A percentile compares a stretch with the other conserved stretches of the same genome.
Evolutionary conservation across 2,113 vertebrate species (phyloP).

Genomic region (Odocoileus hemionus): DNA sequence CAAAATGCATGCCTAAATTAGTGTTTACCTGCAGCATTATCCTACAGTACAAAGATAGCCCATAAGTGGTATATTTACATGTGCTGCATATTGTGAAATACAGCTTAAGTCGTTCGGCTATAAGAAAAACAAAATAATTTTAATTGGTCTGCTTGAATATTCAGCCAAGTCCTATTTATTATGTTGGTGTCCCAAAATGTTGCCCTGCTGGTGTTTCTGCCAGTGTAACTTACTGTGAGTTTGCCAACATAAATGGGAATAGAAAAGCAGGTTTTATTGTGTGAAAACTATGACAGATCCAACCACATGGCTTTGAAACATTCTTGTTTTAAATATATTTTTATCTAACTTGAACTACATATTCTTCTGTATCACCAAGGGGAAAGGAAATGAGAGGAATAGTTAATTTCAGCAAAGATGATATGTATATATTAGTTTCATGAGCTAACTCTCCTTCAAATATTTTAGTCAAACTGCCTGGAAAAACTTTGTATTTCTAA

Average conservation of each 20-base stretch:
- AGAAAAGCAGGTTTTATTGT: slow-evolving; percentile 5
- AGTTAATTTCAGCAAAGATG: slow-evolving; percentile 65
- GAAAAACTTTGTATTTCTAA: slow-evolving; percentile 63
- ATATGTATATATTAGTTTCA: slow-evolving; percentile 58
- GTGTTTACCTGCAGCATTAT: neutral
- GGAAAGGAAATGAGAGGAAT: slow-evolving; percentile 49
- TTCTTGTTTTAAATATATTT: slow-evolving; percentile 34
- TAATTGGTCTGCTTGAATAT: neutral
- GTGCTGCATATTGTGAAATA: neutral
- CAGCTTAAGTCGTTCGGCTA: neutral
- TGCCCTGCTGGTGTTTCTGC: slow-evolving; percentile 8
- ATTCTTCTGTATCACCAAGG: slow-evolving; percentile 33
- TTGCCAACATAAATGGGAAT: slow-evolving; percentile 15
- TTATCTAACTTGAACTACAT: slow-evolving; percentile 48
- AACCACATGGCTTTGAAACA: slow-evolving; percentile 39
- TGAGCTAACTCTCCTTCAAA: slow-evolving; percentile 56
- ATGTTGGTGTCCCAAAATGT: neutral
- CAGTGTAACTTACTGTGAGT: neutral
- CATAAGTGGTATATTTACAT: neutral
- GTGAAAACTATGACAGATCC: slow-evolving; percentile 15
- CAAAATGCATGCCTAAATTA: neutral
- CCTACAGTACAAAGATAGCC: neutral
- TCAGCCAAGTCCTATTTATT: slow-evolving; percentile 39
- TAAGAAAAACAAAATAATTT: slow-evolving; percentile 27
- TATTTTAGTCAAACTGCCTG: slow-evolving; percentile 64